phyloP scores from a whole-genome alignment of 2,888 invertebrate species.

The Eupithecia subumbrata region DNA sequence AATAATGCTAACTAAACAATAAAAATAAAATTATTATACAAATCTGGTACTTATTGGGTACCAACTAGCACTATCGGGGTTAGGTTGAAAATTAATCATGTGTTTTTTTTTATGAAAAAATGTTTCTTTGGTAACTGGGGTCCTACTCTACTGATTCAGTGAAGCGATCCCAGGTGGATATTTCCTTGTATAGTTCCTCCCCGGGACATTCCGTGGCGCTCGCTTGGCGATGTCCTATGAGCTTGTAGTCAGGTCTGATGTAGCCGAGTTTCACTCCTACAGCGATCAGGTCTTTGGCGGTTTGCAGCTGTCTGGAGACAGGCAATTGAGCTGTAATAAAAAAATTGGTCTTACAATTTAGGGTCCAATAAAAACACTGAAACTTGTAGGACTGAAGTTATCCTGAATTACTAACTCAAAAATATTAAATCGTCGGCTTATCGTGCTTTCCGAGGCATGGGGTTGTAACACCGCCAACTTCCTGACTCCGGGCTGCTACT shows the following conservation, averaged over 20 bases:
- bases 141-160: constrained; percentile 4
- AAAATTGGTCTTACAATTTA: constrained; percentile 4
- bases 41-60: too few relatives aligned
- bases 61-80: neutral
- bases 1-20: neutral
- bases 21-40: too few relatives aligned
- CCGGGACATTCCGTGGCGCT: constrained; percentile 87
- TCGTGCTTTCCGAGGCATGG: too few relatives aligned
- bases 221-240: constrained; percentile 85
- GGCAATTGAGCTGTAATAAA: constrained; percentile 82
- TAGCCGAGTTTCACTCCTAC: constrained; percentile 84
- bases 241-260: constrained; percentile 82
- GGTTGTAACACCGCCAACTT: too few relatives aligned
- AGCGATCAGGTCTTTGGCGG: constrained; percentile 82
- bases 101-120: neutral
- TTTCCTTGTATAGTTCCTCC: constrained; percentile 84
- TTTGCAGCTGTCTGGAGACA: constrained; percentile 79
- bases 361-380: neutral
- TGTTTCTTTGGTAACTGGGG: neutral
- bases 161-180: constrained; percentile 84
- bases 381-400: neutral
- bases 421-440: too few relatives aligned
- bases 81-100: neutral
- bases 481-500: too few relatives aligned
- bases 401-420: too few relatives aligned